Conservation (phyloP, 2,888 invertebrate genomes). For the Drosophila lutescens region DNA sequence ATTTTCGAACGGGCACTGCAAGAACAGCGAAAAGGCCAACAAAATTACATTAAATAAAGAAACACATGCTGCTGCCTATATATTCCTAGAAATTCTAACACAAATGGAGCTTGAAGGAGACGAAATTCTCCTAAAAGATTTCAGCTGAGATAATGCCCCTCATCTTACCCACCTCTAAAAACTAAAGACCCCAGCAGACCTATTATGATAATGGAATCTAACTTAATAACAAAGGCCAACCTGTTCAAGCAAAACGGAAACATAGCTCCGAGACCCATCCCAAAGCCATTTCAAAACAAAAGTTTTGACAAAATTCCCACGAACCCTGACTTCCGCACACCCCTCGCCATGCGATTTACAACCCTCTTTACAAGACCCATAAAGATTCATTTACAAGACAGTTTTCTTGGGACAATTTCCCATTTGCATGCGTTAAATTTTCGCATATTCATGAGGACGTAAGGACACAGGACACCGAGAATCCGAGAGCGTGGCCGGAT, state of each 20-base stretch:
- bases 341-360: constrained; percentile 15
- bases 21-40: constrained; percentile 3
- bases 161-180: constrained; percentile 1
- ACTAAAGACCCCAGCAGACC: constrained; percentile 23
- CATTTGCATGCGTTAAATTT: constrained; percentile 51
- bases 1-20: not conserved
- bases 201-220: constrained; percentile 45
- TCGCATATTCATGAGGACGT: constrained; percentile 50
- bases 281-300: constrained; percentile 28
- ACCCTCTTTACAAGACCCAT: constrained; percentile 44
- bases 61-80: constrained; percentile 49
- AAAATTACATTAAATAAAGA: constrained; percentile 20
- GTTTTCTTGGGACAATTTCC: constrained; percentile 50
- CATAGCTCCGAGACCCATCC: constrained; percentile 27
- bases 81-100: constrained; percentile 44
- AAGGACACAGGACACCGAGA: constrained; percentile 19
- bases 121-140: constrained; percentile 36
- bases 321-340: constrained; percentile 36
- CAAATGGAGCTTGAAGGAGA: constrained; percentile 31
- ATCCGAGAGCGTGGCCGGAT: not conserved
- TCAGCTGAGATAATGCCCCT: constrained; percentile 18
- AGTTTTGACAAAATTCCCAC: constrained; percentile 59
- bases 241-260: constrained; percentile 41
- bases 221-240: constrained; percentile 43
- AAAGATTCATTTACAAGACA: constrained; percentile 59